phyloP scores from a whole-genome alignment of 2,113 vertebrate species.

The Phrynosoma platyrhinos region DNA sequence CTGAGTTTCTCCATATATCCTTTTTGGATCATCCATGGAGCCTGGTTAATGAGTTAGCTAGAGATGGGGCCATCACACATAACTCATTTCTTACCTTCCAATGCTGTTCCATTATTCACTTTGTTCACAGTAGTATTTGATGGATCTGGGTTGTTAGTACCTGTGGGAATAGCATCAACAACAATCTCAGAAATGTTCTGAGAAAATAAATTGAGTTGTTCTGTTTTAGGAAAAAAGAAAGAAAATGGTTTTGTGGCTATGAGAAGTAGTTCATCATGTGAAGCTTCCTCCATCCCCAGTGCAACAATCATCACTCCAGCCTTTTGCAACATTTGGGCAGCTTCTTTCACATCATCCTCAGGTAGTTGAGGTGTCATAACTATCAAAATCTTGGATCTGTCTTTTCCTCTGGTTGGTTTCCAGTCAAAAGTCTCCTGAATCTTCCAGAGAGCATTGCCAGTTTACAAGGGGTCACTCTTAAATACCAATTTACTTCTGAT shows the following conservation, averaged over 20 bases:
- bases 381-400: slow-evolving; percentile 67
- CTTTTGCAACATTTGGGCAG: slow-evolving; percentile 42
- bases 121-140: neutral
- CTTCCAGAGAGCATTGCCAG: slow-evolving; percentile 63
- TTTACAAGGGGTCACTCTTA: slow-evolving; percentile 51
- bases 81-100: slow-evolving; percentile 30
- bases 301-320: slow-evolving; percentile 71
- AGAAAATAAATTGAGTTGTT: slow-evolving; percentile 60
- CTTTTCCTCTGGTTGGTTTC: slow-evolving; percentile 33
- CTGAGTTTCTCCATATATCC: no score
- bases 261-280: slow-evolving; percentile 52
- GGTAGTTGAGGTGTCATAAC: slow-evolving; percentile 68
- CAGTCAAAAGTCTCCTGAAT: slow-evolving; percentile 62
- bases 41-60: no score
- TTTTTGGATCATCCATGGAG: no score
- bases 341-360: slow-evolving; percentile 63
- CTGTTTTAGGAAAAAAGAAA: slow-evolving; percentile 34
- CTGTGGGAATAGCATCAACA: slow-evolving; percentile 22
- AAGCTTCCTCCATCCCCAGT: slow-evolving; percentile 55
- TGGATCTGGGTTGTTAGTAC: neutral
- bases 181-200: slow-evolving; percentile 62
- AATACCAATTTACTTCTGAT: slow-evolving; percentile 66
- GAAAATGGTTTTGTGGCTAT: slow-evolving; percentile 64
- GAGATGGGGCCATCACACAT: no score
- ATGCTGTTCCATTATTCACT: neutral